Evolutionary conservation across 2,113 vertebrate genomes (phyloP).

Genomic region (Amblyopsis rosae): DNA sequence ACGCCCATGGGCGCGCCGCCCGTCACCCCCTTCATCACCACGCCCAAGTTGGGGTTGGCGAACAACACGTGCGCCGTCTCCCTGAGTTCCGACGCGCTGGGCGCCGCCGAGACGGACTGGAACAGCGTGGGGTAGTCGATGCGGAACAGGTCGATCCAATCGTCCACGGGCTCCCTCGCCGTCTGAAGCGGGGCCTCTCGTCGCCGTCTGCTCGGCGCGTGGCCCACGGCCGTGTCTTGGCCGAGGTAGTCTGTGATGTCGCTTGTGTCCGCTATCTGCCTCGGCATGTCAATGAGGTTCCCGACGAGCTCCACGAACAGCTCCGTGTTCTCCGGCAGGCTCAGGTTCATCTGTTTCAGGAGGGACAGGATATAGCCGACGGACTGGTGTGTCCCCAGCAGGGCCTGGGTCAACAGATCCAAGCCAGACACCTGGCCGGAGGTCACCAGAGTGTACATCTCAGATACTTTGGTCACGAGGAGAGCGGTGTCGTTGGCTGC

Average conservation of each 20-base stretch:
- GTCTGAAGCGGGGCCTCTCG: slow-evolving; percentile 23
- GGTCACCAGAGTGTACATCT: slow-evolving; percentile 58
- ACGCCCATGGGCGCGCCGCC: slow-evolving; percentile 38
- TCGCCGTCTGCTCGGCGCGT: slow-evolving; percentile 18
- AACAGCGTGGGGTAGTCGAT: slow-evolving; percentile 68
- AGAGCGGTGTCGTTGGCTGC: slow-evolving; percentile 29
- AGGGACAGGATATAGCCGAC: slow-evolving; percentile 35
- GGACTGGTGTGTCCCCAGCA: slow-evolving; percentile 52
- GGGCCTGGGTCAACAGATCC: slow-evolving; percentile 57
- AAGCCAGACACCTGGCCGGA: slow-evolving; percentile 53
- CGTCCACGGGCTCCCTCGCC: slow-evolving; percentile 53
- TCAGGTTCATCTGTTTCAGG: slow-evolving; percentile 22
- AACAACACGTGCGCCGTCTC: slow-evolving; percentile 70
- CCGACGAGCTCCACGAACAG: slow-evolving; percentile 45
- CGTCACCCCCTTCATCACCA: slow-evolving; percentile 63
- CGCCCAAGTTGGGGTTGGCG: slow-evolving; percentile 63
- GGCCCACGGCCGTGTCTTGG: not conserved
- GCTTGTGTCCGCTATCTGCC: slow-evolving; percentile 44
- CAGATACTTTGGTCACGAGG: slow-evolving; percentile 36
- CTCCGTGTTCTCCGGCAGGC: slow-evolving; percentile 18
- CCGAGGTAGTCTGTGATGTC: slow-evolving; percentile 12
- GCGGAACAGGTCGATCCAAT: slow-evolving; percentile 68
- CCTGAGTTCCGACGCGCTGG: slow-evolving; percentile 53
- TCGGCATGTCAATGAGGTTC: slow-evolving; percentile 54
- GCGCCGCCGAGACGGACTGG: slow-evolving; percentile 44